Base-by-base conservation (phyloP, 2,113 vertebrate genomes). In the Phasianus colchicus region DNA sequence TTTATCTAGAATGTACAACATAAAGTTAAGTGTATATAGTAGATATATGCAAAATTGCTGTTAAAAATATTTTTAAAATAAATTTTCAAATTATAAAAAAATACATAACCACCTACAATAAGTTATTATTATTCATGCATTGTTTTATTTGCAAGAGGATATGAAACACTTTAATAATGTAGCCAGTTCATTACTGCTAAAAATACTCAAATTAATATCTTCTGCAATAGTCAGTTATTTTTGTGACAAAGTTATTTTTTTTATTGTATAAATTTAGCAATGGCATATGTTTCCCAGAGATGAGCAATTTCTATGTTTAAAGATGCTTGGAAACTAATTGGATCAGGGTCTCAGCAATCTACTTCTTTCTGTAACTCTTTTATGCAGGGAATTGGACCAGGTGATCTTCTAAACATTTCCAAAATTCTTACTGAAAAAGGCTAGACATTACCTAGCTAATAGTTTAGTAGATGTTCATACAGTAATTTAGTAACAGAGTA, bases 301-400 rank as follows among this genome's bases (percentile, higher is more conserved):
- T 42, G 3, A 7, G 4, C 11, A 14, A 11, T 70, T 78, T 74
- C 55, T 30, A 2, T 55, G 10, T 7, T 64, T 79, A 16, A 3
- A 64, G 7, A 11, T 27, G 48, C 15, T 10, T 7, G 71, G 0
- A 9, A 54, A 9, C 73, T 32, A 78, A 1, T 1, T 72, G 32
- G 15, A 42, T 64, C 11, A 58, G 27, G 4, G 43, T 34, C 27
- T 45, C 13, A 79, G 7, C 9, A 29, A 13, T 10, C 11, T 43
- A 14, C 3, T 20, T 34, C 22, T 10, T n/a, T 45, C 38, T 11
- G 25, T n/a, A 40, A 5, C 11, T 50, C 4, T 2, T 0, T 13
- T 85, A 52, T 16, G 1, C 32, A 72, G 9, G 10, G 29, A 60
- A 42, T 24, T 72, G 27, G 27, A 71, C 19, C 4, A 47, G 7